Evolutionary conservation across 2,888 invertebrate genomes (phyloP), one percentile per base, ranked within the genome.

Genomic region (Latrodectus hesperus): DNA sequence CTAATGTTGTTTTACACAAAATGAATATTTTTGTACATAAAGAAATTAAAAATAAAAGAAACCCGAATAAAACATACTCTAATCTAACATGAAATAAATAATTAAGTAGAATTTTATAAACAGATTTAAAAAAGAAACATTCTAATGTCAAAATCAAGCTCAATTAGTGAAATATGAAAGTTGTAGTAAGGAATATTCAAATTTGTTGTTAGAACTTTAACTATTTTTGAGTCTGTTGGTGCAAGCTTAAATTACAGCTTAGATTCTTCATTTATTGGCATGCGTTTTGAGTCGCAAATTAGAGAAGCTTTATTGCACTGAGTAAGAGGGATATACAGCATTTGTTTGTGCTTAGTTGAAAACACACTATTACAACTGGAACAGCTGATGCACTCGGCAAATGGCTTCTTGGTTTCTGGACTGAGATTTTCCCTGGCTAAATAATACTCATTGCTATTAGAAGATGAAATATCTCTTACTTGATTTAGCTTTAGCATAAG

Each of bases 311-410:
- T 68, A 22, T 67, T 26, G 9, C 17, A 12, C 8, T 14, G 49
- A 22, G 77, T 49, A 60, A 55, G 17, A 12, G 75, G 22, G 9
- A 38, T 68, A 65, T 76, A 55, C 10, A 60, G 70, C 22, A 26
- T 68, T 38, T 70, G 10, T 55, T 75, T 83, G 5, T 68, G 53
- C 51, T 72, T 84, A 10, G 64, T n/a, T 0, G 72, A 22, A 16
- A 83, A 83, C 16, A 83, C 72, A 52, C 73, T 73, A 70, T 77
- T 84, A 64, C 84, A 84, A 17, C 72, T 84, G 16, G 75, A 52
- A 12, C 84, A 84, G 26, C 78, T 78, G 17, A 73, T 12, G 17
- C 72, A 77, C 2, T 83, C 76, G 4, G 53, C 71, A 9, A 72
- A 64, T 4, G 12, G 17, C 1, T 53, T 51, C 9, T 51, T 53